Evolutionary conservation across 2,888 invertebrate genomes (phyloP).

Genomic region (Glaucopsyche alexis): DNA sequence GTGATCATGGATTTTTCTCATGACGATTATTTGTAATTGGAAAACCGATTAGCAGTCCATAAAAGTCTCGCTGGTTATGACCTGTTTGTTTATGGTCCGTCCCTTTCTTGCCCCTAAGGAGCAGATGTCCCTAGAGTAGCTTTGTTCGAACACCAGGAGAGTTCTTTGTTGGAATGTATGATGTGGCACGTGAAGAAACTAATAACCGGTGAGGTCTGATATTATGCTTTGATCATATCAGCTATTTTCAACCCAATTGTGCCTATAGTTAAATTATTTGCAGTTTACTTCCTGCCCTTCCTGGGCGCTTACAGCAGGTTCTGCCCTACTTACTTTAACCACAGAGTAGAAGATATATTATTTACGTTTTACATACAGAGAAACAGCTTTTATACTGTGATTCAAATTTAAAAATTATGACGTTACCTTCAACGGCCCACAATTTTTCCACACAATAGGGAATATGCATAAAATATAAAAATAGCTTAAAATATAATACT

Average conservation of each 20-base stretch:
- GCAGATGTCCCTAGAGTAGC: not conserved
- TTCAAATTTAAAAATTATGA: no score
- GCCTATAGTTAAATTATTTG: no score
- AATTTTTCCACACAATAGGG: no score
- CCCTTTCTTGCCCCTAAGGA: not conserved
- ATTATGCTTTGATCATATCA: not conserved
- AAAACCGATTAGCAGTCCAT: conserved; percentile 25
- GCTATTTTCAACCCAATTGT: not conserved
- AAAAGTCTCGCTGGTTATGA: conserved; percentile 13
- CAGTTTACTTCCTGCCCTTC: no score
- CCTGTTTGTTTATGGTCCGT: conserved; percentile 23
- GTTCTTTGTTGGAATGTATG: conserved; percentile 17
- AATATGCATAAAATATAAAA: no score
- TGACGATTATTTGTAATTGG: conserved; percentile 31
- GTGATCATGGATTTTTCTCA: conserved; percentile 18
- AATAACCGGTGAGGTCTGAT: not conserved
- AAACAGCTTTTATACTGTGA: no score
- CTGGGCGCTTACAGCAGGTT: no score
- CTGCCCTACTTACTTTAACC: no score
- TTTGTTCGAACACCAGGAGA: not conserved
- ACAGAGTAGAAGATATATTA: no score
- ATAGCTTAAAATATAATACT: no score
- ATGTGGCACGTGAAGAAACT: not conserved
- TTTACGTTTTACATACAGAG: no score
- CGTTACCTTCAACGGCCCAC: no score